Evolutionary conservation across 1,140 invertebrate species (phyloP).

Genomic region (Drosophila sproati): DNA sequence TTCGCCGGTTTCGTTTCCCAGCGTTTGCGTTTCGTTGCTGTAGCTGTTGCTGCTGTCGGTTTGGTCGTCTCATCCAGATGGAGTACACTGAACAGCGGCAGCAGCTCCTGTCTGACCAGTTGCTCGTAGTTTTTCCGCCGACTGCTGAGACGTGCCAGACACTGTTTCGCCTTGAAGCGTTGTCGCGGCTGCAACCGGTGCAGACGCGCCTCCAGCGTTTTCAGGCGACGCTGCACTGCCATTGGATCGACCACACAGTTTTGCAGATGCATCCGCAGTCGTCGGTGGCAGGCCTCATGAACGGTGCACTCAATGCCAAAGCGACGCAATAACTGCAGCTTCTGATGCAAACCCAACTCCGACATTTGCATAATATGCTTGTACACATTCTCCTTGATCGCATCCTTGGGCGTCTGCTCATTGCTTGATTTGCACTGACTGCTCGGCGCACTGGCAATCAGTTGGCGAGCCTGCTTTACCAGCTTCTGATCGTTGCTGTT

Average conservation of each 20-base stretch:
- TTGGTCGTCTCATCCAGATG: constrained; percentile 58
- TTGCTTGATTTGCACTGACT: constrained; percentile 8
- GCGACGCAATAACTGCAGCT: constrained; percentile 72
- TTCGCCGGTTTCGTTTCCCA: constrained; percentile 9
- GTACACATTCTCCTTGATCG: constrained; percentile 50
- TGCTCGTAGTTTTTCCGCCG: constrained; percentile 49
- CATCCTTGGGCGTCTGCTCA: constrained; percentile 15
- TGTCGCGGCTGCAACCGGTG: constrained; percentile 46
- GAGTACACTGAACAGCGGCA: constrained; percentile 64
- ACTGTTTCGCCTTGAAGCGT: constrained; percentile 77
- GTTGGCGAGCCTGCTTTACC: constrained; percentile 60
- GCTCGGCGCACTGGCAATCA: constrained; percentile 42
- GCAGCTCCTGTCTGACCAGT: constrained; percentile 52
- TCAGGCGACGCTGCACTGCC: background rate
- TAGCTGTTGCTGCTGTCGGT: background rate
- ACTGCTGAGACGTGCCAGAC: constrained; percentile 45
- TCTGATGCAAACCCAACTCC: constrained; percentile 72
- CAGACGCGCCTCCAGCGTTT: constrained; percentile 43
- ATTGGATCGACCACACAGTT: constrained; percentile 17
- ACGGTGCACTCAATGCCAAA: constrained; percentile 66
- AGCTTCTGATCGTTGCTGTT: constrained; percentile 63
- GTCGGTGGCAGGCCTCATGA: constrained; percentile 19
- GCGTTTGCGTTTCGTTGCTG: constrained; percentile 26
- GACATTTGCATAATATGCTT: constrained; percentile 75
- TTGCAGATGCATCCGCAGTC: constrained; percentile 40